Evolutionary conservation across 2,888 invertebrate genomes (phyloP).

Genomic region (Cremastinae sp.): DNA sequence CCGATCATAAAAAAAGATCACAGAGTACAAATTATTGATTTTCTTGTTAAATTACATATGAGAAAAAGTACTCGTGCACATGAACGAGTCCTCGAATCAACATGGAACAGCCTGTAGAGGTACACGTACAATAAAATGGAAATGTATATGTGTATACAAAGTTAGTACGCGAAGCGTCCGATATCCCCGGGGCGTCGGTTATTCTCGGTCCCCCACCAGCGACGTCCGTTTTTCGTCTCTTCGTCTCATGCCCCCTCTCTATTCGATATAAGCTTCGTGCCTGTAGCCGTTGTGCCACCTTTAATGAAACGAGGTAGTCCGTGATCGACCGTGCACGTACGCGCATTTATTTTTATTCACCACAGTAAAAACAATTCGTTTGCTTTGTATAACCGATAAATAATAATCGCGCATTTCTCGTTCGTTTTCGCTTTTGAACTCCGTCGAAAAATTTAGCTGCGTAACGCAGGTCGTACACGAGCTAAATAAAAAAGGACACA

Average conservation of each 20-base stretch:
- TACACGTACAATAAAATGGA: neutral
- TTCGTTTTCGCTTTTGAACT: neutral
- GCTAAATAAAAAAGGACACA: conserved; percentile 21
- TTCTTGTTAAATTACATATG: too few relatives aligned
- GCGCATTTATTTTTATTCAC: conserved; percentile 23
- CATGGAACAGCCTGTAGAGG: neutral
- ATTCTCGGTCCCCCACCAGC: conserved; percentile 17
- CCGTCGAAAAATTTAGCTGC: neutral
- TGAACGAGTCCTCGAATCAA: neutral
- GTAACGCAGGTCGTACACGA: neutral
- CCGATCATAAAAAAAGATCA: too few relatives aligned
- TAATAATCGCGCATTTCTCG: conserved; percentile 10
- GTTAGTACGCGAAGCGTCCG: conserved; percentile 35
- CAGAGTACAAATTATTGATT: too few relatives aligned
- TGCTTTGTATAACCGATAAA: neutral
- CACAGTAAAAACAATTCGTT: neutral
- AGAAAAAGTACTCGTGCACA: too few relatives aligned
- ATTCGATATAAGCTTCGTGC: conserved; percentile 55
- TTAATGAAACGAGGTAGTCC: conserved; percentile 55
- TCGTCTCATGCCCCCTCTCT: conserved; percentile 17
- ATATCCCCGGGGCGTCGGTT: conserved; percentile 48
- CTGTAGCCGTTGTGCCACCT: conserved; percentile 52
- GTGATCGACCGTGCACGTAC: conserved; percentile 57
- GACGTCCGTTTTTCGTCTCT: conserved; percentile 26
- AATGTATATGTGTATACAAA: neutral